Percentiles rank a stretch among this genome's conserved stretches.
phyloP scores from a whole-genome alignment of 2,797 vertebrate species.

The Tangara arthus region DNA sequence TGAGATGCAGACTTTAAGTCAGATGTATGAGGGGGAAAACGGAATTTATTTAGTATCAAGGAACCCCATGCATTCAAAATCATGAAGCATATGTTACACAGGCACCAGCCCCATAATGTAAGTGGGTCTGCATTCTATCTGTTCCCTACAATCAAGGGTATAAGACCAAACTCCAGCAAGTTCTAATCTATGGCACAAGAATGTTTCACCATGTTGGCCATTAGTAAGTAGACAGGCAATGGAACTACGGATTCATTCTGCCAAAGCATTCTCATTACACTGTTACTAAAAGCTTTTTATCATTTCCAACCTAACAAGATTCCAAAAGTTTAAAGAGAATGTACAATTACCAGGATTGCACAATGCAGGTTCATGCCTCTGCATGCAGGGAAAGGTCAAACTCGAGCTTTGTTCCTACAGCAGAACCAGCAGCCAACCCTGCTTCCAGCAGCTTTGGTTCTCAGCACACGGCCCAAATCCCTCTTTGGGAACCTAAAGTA shows the following conservation, averaged over 20 bases:
- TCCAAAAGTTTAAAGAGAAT: background rate
- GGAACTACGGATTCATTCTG: background rate
- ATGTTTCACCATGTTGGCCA: background rate
- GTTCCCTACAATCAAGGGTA: background rate
- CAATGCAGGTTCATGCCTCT: conserved; percentile 16
- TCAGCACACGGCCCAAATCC: background rate
- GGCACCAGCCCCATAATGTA: background rate
- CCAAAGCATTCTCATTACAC: background rate
- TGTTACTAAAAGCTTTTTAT: background rate
- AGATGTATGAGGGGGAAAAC: background rate
- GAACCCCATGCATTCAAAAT: background rate
- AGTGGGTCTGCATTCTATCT: background rate
- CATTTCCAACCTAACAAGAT: background rate
- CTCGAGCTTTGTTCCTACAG: background rate
- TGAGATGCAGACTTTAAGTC: background rate
- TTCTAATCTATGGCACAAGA: background rate
- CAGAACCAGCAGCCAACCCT: background rate
- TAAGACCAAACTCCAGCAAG: background rate
- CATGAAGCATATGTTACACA: background rate
- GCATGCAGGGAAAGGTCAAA: background rate
- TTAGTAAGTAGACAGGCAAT: background rate
- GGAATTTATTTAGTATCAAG: background rate
- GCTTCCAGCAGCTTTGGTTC: background rate
- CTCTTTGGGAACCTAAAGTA: background rate
- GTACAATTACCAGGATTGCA: background rate